Base-by-base conservation (phyloP, 2,113 vertebrate genomes). In the Microtus ochrogaster region DNA sequence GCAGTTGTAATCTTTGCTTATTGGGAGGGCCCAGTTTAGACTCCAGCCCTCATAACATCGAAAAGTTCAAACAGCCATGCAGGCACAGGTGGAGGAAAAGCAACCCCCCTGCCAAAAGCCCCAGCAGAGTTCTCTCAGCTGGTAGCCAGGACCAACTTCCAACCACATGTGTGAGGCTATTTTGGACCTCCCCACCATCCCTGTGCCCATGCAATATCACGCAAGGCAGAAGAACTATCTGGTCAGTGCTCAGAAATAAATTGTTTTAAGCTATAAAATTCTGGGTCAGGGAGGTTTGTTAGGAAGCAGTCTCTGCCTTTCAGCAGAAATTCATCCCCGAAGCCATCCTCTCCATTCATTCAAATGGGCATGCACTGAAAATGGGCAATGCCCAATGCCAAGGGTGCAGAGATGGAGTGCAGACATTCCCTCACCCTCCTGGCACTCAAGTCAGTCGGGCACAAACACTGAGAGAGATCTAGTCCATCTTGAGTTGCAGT, bases 71-170 rank as follows among this genome's bases (percentile, higher is more conserved):
- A 81, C 65, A 87, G 89, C 36, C n/a, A 26, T 41, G 30, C 24
- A 76, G 33, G 44, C 47, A 84, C 94, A 73, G 55, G 92, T 78
- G 78, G 90, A 95, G 10, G 26, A 92, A 85, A 93, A 81, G 49
- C 22, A 36, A 95, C 24, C 1, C 49, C 85, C 21, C 39, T 85
- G 79, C 88, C 96, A 93, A 95, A 68, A 94, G n/a, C 84, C 49
- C 93, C 65, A 66, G 65, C 30, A 11, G 41, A 93, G 83, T 68
- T 95, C 94, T 82, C 74, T 49, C 49, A 95, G 84, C 68, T 86
- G 90, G 55, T n/a, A 94, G 83, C 79, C 94, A 81, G 76, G 44
- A 77, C 63, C 92, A 95, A 93, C 79, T 93, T 92, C 92, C 79
- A 94, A 81, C 33, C 90, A 90, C 84, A 83, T 19, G 30, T 65